These are phyloP conservation scores for Malthinus seriepunctatus DNA, from an alignment of 2,888 invertebrate genomes.

Conservation along the genomic window DNA sequence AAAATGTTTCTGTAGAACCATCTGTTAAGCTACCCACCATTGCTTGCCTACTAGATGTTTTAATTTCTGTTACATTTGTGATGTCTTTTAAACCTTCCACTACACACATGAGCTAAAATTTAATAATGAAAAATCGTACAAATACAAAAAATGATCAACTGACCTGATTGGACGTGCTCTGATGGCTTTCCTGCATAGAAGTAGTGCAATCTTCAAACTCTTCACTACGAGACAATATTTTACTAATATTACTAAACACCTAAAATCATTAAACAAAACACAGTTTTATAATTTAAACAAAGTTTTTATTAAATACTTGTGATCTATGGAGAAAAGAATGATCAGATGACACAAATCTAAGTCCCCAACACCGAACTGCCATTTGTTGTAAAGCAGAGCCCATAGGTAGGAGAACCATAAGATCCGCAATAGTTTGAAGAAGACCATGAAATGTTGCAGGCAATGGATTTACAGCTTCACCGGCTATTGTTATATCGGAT, in stretches of 20 bases:
- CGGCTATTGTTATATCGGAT: constrained; percentile 77
- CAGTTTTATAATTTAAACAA: not conserved
- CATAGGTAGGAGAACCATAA: constrained; percentile 86
- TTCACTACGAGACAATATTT: constrained; percentile 91
- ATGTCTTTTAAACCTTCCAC: constrained; percentile 75
- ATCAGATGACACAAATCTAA: constrained; percentile 86
- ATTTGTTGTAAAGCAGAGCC: constrained; percentile 88
- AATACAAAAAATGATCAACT: constrained; percentile 2
- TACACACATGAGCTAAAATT: constrained; percentile 48
- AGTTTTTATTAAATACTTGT: constrained; percentile 38
- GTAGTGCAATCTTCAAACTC: constrained; percentile 69
- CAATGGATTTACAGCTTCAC: constrained; percentile 67
- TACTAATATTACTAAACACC: constrained; percentile 94
- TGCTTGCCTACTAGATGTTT: constrained; percentile 90
- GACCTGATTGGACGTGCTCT: constrained; percentile 54
- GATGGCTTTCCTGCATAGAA: constrained; percentile 64
- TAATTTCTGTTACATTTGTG: constrained; percentile 75
- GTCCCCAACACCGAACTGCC: constrained; percentile 92
- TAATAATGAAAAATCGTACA: not conserved
- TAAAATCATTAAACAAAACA: constrained; percentile 6
- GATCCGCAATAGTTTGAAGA: constrained; percentile 87
- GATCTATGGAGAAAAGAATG: constrained; percentile 85
- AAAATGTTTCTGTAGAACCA: constrained; percentile 96
- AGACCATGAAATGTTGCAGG: constrained; percentile 74
- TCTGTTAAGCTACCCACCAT: constrained; percentile 93